A percentile compares a stretch with the other conserved stretches of the same genome.
Conservation (phyloP, 2,113 vertebrate genomes). For the crab-eating macaque (Macaca fascicularis) region DNA sequence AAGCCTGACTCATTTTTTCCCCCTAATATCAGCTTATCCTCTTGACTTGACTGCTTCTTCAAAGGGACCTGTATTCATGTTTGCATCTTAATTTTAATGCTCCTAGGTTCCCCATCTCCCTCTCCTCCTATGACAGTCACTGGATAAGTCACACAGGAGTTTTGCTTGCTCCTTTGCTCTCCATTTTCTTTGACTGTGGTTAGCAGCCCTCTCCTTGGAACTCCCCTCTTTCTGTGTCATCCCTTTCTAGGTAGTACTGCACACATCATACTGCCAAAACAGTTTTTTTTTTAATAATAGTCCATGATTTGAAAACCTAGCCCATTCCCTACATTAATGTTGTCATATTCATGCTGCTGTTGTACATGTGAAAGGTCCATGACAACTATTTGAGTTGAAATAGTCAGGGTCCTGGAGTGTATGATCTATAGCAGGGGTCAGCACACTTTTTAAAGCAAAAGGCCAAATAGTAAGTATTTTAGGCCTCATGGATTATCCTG, state of each 20-base stretch:
- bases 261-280: neutral
- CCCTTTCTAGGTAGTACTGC: neutral
- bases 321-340: neutral
- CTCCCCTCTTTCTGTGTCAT: neutral
- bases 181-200: neutral
- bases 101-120: neutral
- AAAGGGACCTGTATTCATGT: neutral
- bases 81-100: neutral
- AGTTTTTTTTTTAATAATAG: neutral
- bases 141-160: neutral
- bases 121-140: neutral
- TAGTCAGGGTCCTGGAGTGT: neutral
- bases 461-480: neutral
- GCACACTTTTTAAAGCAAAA: neutral
- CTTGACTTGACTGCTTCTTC: neutral
- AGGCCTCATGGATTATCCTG: neutral
- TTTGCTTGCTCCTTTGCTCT: neutral
- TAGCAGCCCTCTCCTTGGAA: neutral
- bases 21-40: neutral
- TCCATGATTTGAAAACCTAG: neutral
- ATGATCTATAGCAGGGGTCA: neutral
- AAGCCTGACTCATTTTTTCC: neutral
- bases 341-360: neutral
- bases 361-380: neutral
- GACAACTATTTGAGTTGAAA: neutral